Evolutionary conservation across 2,888 invertebrate species (phyloP).

Genomic region (Archaeoteleia sp.): DNA sequence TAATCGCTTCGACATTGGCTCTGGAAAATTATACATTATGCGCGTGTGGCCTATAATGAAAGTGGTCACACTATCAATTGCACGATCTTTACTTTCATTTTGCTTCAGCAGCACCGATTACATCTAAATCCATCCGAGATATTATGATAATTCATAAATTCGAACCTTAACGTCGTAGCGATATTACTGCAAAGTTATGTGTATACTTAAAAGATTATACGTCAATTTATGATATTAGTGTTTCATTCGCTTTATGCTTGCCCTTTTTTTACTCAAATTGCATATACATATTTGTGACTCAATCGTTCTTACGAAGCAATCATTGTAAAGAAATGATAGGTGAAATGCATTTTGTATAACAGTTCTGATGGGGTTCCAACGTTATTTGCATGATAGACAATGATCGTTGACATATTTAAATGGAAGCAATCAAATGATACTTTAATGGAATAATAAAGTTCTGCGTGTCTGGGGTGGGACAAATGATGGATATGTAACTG

Average conservation of each 20-base stretch:
- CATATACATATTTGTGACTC: slow-evolving; percentile 13
- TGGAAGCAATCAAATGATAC: no score
- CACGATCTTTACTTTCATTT: slow-evolving; percentile 14
- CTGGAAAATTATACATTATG: slow-evolving; percentile 11
- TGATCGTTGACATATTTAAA: slow-evolving; percentile 2
- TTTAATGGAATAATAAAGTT: not conserved
- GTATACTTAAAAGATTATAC: slow-evolving; percentile 9
- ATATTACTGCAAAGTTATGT: slow-evolving; percentile 23
- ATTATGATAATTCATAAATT: slow-evolving; percentile 36
- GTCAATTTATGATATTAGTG: not conserved
- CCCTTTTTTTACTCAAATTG: slow-evolving; percentile 2
- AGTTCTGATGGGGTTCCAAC: not conserved
- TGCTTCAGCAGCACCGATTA: slow-evolving; percentile 7
- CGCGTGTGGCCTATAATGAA: slow-evolving; percentile 11
- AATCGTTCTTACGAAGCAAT: slow-evolving; percentile 14
- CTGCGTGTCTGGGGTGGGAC: no score
- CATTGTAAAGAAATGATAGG: slow-evolving; percentile 30
- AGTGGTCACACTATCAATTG: slow-evolving; percentile 23
- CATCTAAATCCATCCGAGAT: slow-evolving; percentile 17
- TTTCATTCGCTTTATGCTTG: slow-evolving; percentile 3
- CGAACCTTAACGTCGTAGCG: slow-evolving; percentile 19
- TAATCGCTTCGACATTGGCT: not conserved
- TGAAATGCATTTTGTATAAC: slow-evolving; percentile 24
- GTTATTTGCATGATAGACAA: slow-evolving; percentile 14
- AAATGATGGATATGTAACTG: no score